Evolutionary conservation across 1,140 invertebrate species (phyloP).

Genomic region (Aphidius gifuensis): DNA sequence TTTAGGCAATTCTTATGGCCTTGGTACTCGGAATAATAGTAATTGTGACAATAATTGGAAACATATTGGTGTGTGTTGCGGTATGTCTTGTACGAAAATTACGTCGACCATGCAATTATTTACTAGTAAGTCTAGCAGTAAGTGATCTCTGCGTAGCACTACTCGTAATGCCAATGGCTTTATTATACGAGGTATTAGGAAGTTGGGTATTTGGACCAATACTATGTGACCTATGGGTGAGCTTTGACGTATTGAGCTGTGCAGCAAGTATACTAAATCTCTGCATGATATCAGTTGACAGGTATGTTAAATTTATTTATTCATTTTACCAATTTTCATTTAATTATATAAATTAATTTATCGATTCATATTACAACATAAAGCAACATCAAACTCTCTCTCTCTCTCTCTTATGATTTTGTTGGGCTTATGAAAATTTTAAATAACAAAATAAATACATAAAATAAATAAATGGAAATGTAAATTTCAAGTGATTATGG

Average conservation of each 20-base stretch:
- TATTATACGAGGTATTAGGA: conserved; percentile 76
- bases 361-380: too few relatives aligned
- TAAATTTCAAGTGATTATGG: too few relatives aligned
- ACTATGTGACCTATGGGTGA: conserved; percentile 83
- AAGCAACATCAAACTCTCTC: too few relatives aligned
- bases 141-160: conserved; percentile 81
- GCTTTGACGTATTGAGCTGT: conserved; percentile 77
- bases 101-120: conserved; percentile 78
- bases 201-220: conserved; percentile 80
- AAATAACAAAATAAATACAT: too few relatives aligned
- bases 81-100: conserved; percentile 85
- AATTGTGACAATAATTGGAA: conserved; percentile 79
- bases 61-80: conserved; percentile 84
- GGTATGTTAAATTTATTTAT: conserved; percentile 43
- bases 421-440: too few relatives aligned
- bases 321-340: neutral
- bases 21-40: conserved; percentile 73
- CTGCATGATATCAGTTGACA: conserved; percentile 86
- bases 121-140: conserved; percentile 87
- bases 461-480: too few relatives aligned
- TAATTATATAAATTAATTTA: neutral
- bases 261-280: conserved; percentile 90
- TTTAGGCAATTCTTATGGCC: conserved; percentile 66
- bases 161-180: conserved; percentile 83
- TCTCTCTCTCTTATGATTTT: too few relatives aligned